phyloP scores from a whole-genome alignment of 37 sponge, comb jelly and placozoan genomes.

The Geodia barretti region DNA sequence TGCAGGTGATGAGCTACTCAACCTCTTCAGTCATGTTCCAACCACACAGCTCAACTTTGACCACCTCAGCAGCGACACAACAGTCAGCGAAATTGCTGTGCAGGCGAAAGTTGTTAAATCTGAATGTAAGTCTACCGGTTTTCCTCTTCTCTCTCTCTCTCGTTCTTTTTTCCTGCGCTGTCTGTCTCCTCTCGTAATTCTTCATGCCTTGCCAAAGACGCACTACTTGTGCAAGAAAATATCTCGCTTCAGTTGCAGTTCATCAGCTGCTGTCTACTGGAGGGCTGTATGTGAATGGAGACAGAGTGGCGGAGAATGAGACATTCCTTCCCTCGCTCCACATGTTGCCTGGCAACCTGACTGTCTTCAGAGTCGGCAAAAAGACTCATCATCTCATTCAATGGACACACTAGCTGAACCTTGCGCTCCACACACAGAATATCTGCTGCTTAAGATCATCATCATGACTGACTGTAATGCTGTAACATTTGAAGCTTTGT shows the following conservation, averaged over 20 bases:
- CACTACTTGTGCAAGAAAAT: no score
- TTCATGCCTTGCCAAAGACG: no score
- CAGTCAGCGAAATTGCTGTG: slow-evolving; percentile 14
- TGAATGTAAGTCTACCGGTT: slow-evolving; percentile 5
- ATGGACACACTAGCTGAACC: neutral
- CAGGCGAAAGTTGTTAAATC: slow-evolving; percentile 7
- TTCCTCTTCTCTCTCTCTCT: neutral
- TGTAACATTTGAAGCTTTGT: no score
- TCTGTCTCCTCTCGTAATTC: no score
- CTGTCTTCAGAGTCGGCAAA: slow-evolving; percentile 64
- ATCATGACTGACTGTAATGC: no score
- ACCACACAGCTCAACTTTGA: slow-evolving; percentile 6
- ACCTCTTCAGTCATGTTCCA: slow-evolving; percentile 34
- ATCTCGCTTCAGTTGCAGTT: slow-evolving; percentile 25
- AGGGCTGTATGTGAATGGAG: slow-evolving; percentile 57
- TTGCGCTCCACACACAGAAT: no score
- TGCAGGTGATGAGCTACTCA: slow-evolving; percentile 5
- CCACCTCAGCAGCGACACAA: neutral
- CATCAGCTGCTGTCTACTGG: slow-evolving; percentile 32
- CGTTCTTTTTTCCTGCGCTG: no score
- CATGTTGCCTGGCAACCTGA: slow-evolving; percentile 52
- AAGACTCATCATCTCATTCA: neutral
- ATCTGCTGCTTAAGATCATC: no score
- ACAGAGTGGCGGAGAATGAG: slow-evolving; percentile 19
- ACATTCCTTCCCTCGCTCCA: slow-evolving; percentile 43